phyloP scores from a whole-genome alignment of 2,113 vertebrate genomes.

The Baryphthengus martii region DNA sequence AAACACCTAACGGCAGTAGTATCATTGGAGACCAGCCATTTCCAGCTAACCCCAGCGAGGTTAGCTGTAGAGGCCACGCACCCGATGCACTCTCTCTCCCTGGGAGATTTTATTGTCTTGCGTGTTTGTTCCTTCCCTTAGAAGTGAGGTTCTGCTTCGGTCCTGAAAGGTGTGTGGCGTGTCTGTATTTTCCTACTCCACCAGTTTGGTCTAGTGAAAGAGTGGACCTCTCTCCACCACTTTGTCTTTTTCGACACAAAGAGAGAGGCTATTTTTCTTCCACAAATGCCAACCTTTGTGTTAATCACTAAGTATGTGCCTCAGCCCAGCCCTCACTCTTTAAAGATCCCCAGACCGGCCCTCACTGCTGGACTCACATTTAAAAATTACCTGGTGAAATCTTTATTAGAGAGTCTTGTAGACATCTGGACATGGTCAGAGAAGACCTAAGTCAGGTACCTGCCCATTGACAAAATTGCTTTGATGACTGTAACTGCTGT shows the following conservation, averaged over 20 bases:
- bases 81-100: neutral
- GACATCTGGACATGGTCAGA: neutral
- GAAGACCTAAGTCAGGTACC: rapidly evolving
- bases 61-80: neutral
- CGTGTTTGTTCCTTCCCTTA: conserved; percentile 13
- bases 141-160: neutral
- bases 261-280: neutral
- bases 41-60: neutral
- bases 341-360: neutral
- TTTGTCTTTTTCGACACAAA: neutral
- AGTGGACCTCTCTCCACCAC: neutral
- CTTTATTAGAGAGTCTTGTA: neutral
- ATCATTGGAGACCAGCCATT: neutral
- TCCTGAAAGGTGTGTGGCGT: neutral
- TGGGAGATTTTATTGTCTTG: neutral
- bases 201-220: rapidly evolving
- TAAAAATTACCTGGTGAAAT: neutral
- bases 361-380: neutral
- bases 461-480: neutral
- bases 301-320: neutral
- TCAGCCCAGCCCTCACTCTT: neutral
- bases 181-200: neutral
- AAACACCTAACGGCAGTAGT: neutral
- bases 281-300: neutral
- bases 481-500: rapidly evolving